Evolutionary conservation across 2,797 vertebrate species (phyloP).

Genomic region (Lycodopsis pacificus): DNA sequence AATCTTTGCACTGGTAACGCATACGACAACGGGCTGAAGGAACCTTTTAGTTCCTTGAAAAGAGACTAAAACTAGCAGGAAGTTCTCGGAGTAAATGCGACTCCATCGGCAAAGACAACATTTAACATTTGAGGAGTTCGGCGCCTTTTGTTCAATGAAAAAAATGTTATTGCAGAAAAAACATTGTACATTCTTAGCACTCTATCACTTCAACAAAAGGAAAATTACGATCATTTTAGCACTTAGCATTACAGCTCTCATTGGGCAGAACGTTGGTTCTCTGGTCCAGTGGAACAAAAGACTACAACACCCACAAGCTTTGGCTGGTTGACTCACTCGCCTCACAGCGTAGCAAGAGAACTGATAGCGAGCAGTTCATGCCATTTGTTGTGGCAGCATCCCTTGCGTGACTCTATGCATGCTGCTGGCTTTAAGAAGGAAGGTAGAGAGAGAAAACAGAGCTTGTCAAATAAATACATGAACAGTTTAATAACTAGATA

Average conservation of each 20-base stretch:
- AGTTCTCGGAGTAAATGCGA: too few species aligned
- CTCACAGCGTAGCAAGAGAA: neutral
- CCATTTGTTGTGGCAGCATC: neutral
- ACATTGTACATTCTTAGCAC: neutral
- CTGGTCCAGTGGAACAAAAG: neutral
- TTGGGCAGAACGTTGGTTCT: neutral
- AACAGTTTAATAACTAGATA: neutral
- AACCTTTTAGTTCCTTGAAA: neutral
- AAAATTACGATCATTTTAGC: slow-evolving; percentile 4
- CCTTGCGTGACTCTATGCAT: too few species aligned
- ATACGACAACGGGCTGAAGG: neutral
- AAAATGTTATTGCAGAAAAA: neutral
- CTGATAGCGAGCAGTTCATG: neutral
- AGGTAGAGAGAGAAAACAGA: neutral
- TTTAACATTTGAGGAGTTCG: neutral
- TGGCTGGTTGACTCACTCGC: neutral
- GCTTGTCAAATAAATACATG: neutral
- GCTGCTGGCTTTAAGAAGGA: too few species aligned
- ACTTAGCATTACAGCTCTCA: slow-evolving; percentile 8
- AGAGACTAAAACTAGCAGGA: too few species aligned
- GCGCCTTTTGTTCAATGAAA: neutral
- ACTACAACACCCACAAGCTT: neutral
- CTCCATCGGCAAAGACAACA: neutral
- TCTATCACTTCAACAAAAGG: neutral
- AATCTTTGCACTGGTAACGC: neutral